A percentile compares a stretch with the other conserved stretches of the same genome.
These are phyloP conservation scores for Scelioninae gen. 2 DNA, from an alignment of 2,888 invertebrate genomes.

Conservation along the genomic window DNA sequence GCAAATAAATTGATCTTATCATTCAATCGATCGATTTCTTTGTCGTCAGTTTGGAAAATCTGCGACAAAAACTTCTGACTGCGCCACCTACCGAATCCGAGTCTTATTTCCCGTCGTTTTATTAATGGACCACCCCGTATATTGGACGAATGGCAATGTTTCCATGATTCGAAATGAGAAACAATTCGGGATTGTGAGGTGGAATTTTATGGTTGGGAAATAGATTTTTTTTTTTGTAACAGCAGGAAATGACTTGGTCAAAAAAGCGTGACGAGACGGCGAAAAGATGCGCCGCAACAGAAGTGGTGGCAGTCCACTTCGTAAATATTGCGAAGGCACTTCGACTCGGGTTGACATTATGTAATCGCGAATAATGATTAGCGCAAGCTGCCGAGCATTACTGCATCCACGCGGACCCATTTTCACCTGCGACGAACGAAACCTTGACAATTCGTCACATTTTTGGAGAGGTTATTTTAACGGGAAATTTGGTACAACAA, in stretches of 20 bases:
- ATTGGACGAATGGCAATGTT: too few species aligned
- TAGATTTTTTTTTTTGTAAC: background rate
- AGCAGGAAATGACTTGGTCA: constrained; percentile 21
- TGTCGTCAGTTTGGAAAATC: too few species aligned
- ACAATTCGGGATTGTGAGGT: background rate
- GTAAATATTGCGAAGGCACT: constrained; percentile 32
- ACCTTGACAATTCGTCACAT: too few species aligned
- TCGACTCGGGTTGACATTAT: constrained; percentile 32
- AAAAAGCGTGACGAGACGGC: constrained; percentile 19
- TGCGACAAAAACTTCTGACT: too few species aligned
- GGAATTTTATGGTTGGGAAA: constrained; percentile 8
- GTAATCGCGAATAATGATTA: constrained; percentile 42
- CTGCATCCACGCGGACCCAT: background rate
- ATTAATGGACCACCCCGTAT: too few species aligned
- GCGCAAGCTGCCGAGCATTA: constrained; percentile 25
- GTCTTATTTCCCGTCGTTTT: too few species aligned
- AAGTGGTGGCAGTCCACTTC: constrained; percentile 21
- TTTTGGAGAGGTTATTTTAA: too few species aligned
- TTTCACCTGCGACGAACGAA: constrained; percentile 11
- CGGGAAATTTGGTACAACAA: too few species aligned
- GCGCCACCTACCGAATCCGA: too few species aligned
- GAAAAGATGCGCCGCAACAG: constrained; percentile 10
- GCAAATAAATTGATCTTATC: too few species aligned
- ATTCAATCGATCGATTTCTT: too few species aligned
- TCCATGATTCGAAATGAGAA: too few species aligned